A percentile compares a stretch with the other conserved stretches of the same genome.
These are phyloP conservation scores for Uromys caudimaculatus DNA, from an alignment of 2,797 vertebrate species.

Conservation along the genomic window DNA sequence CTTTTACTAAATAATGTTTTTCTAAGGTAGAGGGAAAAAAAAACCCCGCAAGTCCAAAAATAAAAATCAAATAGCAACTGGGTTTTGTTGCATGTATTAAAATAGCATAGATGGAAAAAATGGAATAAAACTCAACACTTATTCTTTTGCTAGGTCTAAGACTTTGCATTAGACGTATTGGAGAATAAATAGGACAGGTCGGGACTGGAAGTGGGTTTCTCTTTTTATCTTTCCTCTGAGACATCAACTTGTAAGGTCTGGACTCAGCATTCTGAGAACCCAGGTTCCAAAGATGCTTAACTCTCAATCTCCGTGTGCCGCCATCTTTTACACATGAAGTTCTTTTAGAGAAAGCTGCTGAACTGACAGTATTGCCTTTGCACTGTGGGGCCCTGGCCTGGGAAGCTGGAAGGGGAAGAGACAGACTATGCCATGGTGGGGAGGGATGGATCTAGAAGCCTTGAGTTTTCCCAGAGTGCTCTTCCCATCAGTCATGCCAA, in stretches of 20 bases:
- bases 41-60: slow-evolving; percentile 53
- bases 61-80: slow-evolving; percentile 64
- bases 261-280: neutral
- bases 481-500: neutral
- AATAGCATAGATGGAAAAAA: slow-evolving; percentile 36
- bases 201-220: neutral
- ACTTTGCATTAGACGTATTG: slow-evolving; percentile 16
- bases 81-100: slow-evolving; percentile 53
- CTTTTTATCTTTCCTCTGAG: slow-evolving; percentile 8
- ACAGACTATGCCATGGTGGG: neutral
- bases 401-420: neutral
- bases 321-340: neutral
- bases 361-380: neutral
- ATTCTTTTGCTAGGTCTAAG: slow-evolving; percentile 30
- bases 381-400: neutral
- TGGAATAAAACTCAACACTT: slow-evolving; percentile 44
- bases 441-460: neutral
- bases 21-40: slow-evolving; percentile 59
- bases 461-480: neutral
- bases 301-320: neutral
- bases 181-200: slow-evolving; percentile 5
- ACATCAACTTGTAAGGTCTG: neutral
- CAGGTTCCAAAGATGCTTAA: neutral
- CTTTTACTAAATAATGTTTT: slow-evolving; percentile 73
- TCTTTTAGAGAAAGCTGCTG: neutral